These are phyloP conservation scores for Borostomias antarcticus DNA, from an alignment of 2,797 vertebrate genomes.

Conservation along the genomic window DNA sequence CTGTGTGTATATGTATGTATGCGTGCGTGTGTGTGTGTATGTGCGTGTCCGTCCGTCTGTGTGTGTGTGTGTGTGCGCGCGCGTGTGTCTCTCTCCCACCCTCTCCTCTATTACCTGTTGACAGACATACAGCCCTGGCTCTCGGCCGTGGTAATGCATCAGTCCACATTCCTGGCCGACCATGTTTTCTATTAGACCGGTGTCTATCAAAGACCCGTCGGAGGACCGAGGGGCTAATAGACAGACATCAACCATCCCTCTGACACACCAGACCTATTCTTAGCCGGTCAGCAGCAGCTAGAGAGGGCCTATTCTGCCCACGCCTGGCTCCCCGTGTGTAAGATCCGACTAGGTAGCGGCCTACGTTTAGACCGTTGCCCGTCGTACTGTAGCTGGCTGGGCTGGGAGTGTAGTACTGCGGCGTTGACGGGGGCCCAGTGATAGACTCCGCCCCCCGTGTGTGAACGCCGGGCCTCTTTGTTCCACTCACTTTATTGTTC, in stretches of 20 bases:
- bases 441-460: no score
- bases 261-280: conserved; percentile 56
- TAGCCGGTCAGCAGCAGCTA: conserved; percentile 38
- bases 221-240: background rate
- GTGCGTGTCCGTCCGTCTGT: background rate
- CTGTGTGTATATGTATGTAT: background rate
- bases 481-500: conserved; percentile 48
- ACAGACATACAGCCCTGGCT: conserved; percentile 16
- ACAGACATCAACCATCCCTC: conserved; percentile 26
- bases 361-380: conserved; percentile 5
- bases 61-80: background rate
- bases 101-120: conserved; percentile 9
- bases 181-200: conserved; percentile 22
- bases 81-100: background rate
- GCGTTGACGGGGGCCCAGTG: no score
- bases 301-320: conserved; percentile 46
- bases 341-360: conserved; percentile 55
- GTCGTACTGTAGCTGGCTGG: background rate
- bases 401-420: no score
- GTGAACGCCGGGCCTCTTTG: conserved; percentile 39
- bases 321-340: conserved; percentile 30
- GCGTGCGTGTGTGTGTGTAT: conserved; percentile 1
- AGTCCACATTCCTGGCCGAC: conserved; percentile 11
- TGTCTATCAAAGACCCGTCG: background rate
- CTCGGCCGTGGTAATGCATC: conserved; percentile 4